A percentile compares a stretch with the other conserved stretches of the same genome.
phyloP scores from a whole-genome alignment of 2,113 vertebrate genomes.

The Cephalopterus ornatus region DNA sequence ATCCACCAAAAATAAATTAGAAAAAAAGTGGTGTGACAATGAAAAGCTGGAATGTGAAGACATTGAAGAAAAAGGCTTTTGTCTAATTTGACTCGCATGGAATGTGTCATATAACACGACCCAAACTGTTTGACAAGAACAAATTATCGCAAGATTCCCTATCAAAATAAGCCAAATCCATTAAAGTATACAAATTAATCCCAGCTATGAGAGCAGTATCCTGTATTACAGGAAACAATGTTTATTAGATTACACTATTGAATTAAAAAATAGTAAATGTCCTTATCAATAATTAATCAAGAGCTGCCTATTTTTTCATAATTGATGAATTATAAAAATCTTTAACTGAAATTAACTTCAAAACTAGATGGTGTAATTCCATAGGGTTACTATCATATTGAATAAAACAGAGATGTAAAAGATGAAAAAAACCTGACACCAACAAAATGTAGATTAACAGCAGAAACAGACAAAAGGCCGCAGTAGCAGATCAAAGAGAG shows the following conservation, averaged over 20 bases:
- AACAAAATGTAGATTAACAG: constrained; percentile 75
- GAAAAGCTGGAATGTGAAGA: constrained; percentile 39
- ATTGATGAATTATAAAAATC: not conserved
- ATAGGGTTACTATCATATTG: not conserved
- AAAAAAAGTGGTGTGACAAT: constrained; percentile 49
- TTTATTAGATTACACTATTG: not conserved
- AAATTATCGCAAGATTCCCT: constrained; percentile 23
- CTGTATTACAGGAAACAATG: not conserved
- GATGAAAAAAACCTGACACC: constrained; percentile 44
- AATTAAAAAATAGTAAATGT: not conserved
- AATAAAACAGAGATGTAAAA: constrained; percentile 36
- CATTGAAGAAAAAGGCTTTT: constrained; percentile 42
- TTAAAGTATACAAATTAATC: constrained; percentile 54
- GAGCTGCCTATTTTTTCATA: constrained; percentile 8
- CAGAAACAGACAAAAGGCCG: constrained; percentile 59
- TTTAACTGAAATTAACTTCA: not conserved
- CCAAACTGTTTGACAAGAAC: constrained; percentile 44
- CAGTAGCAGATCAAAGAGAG: constrained; percentile 71
- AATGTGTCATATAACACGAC: not conserved
- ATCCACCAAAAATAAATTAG: constrained; percentile 42
- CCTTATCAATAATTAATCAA: constrained; percentile 15
- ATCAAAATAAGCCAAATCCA: constrained; percentile 35
- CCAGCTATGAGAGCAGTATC: not conserved
- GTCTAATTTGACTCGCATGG: constrained; percentile 12
- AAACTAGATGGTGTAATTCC: constrained; percentile 22